Evolutionary conservation across 2,888 invertebrate genomes (phyloP), one percentile per base, ranked within the genome.

Genomic region (Cosmia trapezina): DNA sequence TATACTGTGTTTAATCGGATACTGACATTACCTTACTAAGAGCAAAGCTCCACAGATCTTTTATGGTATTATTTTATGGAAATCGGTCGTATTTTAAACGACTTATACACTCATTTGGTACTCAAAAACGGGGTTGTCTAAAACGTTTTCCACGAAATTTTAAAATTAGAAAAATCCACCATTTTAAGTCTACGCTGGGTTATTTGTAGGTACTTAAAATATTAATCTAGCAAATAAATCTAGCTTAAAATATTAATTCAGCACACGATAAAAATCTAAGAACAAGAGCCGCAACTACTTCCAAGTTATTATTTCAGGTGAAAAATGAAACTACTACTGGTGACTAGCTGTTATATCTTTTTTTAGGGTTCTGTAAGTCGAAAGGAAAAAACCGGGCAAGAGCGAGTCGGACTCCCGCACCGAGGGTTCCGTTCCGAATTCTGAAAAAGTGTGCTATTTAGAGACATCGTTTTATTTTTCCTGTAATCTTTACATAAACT

Each of bases 171-270:
- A 28, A 28, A 9, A 28, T 7, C 0, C 4, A 1, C 12, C 8
- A 8, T 33, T 69, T 49, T 43, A 22, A 49, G 33, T 19, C 54
- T 14, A 8, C 9, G 12, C n/a, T 47, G 5, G 12, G 22, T 41
- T 47, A 57, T 57, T 73, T 33, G 11, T 28, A 45, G 14, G 9
- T 54, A 56, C 49, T 77, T 57, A 68, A 68, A 56, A 69, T 45
- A 77, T 69, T 17, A 57, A 72, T 74, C 73, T 54, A 60, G 53
- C 33, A 72, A 72, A 72, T 60, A 60, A 54, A 79, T 74, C 12
- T 33, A n/a, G n/a, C 49, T 77, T 57, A 68, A 68, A 56, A 69
- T 45, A 77, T 69, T 17, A 57, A 72, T 72, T 74, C 53, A 33
- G 14, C 41, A 73, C 6, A 72, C 19, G 22, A 60, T 79, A 72